These are phyloP conservation scores for Drosophila buzzatii DNA, from an alignment of 2,888 invertebrate species.

Conservation along the genomic window DNA sequence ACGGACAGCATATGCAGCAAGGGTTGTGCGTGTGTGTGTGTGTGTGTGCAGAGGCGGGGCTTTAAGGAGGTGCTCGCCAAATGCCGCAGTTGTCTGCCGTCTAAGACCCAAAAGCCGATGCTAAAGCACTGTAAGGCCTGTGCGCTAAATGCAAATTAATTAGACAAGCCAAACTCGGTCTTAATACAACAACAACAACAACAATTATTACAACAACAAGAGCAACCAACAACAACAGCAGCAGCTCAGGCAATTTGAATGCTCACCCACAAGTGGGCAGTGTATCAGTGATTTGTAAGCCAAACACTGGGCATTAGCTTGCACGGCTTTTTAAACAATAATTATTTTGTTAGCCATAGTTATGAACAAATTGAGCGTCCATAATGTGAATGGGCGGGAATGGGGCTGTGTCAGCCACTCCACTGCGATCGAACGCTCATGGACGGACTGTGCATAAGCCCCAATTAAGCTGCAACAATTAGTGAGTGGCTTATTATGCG, in stretches of 20 bases:
- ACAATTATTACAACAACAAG: neutral
- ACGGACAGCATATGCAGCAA: slow-evolving; percentile 27
- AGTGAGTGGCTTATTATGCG: slow-evolving; percentile 51
- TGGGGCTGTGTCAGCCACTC: neutral
- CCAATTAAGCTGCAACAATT: slow-evolving; percentile 65
- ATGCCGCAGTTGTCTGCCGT: slow-evolving; percentile 51
- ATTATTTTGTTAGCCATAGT: slow-evolving; percentile 56
- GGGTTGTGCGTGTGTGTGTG: neutral
- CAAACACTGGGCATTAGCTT: slow-evolving; percentile 39
- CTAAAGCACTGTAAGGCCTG: slow-evolving; percentile 39
- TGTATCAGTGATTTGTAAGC: slow-evolving; percentile 21
- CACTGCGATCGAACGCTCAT: neutral
- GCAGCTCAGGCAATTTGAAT: slow-evolving; percentile 8
- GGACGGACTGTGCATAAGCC: slow-evolving; percentile 49
- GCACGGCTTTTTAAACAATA: slow-evolving; percentile 59
- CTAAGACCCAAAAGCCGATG: slow-evolving; percentile 42
- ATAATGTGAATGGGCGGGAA: slow-evolving; percentile 25
- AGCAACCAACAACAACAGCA: slow-evolving; percentile 5
- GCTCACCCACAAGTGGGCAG: slow-evolving; percentile 4
- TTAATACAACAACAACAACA: slow-evolving; percentile 23
- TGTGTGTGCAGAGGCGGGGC: neutral
- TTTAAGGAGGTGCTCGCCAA: slow-evolving; percentile 28
- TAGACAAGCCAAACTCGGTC: slow-evolving; percentile 53
- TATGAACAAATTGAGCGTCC: slow-evolving; percentile 59
- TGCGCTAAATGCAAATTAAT: slow-evolving; percentile 68